Conservation (phyloP, 2,797 vertebrate genomes). For the Poecilia velifera region DNA sequence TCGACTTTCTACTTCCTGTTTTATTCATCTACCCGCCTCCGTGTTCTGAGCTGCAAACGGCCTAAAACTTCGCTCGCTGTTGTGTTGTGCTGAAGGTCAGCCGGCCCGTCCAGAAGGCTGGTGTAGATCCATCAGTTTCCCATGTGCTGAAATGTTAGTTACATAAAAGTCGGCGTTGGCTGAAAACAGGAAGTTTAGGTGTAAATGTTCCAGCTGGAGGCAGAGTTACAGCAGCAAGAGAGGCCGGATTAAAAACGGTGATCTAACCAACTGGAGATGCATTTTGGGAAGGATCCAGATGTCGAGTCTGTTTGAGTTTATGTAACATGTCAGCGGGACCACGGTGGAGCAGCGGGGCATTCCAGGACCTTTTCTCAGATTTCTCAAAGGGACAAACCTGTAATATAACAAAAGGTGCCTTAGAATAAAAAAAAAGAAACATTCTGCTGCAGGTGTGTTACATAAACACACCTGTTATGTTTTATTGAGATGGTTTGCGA, state of each 20-base stretch:
- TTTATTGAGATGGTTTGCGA: neutral
- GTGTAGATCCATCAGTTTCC: conserved; percentile 32
- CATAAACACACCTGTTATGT: neutral
- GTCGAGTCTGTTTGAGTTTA: conserved; percentile 50
- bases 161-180: conserved; percentile 2
- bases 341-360: conserved; percentile 40
- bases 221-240: conserved; percentile 50
- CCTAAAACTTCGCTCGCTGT: neutral
- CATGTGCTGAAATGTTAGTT: conserved; percentile 28
- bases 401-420: neutral
- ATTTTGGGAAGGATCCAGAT: conserved; percentile 60
- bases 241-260: conserved; percentile 64
- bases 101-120: neutral
- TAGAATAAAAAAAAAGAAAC: neutral
- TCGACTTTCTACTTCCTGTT: neutral
- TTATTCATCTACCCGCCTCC: neutral
- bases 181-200: neutral
- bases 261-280: conserved; percentile 70
- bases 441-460: neutral
- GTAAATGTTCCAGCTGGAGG: conserved; percentile 26
- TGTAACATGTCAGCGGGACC: conserved; percentile 61
- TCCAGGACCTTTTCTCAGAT: neutral
- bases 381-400: neutral
- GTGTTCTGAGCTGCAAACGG: neutral
- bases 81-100: conserved; percentile 2